Percentiles rank a stretch among this genome's conserved stretches.
These are phyloP conservation scores for Xenopus laevis DNA, from an alignment of 2,113 vertebrate species.

Conservation along the genomic window DNA sequence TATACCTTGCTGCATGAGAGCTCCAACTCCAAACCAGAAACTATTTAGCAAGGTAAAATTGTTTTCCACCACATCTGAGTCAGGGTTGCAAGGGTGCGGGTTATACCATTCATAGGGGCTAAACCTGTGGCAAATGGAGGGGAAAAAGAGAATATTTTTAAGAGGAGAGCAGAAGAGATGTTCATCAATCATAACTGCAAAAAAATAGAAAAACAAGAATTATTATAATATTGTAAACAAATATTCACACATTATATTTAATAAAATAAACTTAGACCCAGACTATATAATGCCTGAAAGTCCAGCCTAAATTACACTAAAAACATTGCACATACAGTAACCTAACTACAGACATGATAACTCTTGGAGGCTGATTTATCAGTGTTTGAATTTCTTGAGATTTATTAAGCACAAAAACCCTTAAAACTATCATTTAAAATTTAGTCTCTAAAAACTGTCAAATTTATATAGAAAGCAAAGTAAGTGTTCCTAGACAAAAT, in stretches of 20 bases:
- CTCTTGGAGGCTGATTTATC: too few relatives aligned
- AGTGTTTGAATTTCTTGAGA: too few relatives aligned
- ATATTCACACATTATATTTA: background rate
- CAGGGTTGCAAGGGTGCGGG: slow-evolving; percentile 97
- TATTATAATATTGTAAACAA: slow-evolving; percentile 33
- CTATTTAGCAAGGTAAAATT: slow-evolving; percentile 99
- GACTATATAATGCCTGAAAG: too few relatives aligned
- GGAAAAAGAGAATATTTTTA: slow-evolving; percentile 66
- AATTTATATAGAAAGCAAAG: too few relatives aligned
- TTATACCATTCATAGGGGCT: slow-evolving; percentile 99
- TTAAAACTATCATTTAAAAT: too few relatives aligned
- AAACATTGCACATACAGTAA: too few relatives aligned
- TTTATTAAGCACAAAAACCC: too few relatives aligned
- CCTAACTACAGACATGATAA: too few relatives aligned
- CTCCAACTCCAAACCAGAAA: slow-evolving; percentile 99
- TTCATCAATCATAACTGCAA: slow-evolving; percentile 68
- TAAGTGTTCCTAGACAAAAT: too few relatives aligned
- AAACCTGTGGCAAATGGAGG: slow-evolving; percentile 94
- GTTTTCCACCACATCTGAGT: slow-evolving; percentile 99
- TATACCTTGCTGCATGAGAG: slow-evolving; percentile 99
- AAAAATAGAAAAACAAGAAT: slow-evolving; percentile 68
- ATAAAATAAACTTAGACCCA: too few relatives aligned
- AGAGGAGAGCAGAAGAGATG: slow-evolving; percentile 53
- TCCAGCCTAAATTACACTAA: too few relatives aligned
- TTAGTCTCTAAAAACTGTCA: too few relatives aligned